Evolutionary conservation across 2,888 invertebrate species (phyloP).

Genomic region (Hipparchia sbordonii): DNA sequence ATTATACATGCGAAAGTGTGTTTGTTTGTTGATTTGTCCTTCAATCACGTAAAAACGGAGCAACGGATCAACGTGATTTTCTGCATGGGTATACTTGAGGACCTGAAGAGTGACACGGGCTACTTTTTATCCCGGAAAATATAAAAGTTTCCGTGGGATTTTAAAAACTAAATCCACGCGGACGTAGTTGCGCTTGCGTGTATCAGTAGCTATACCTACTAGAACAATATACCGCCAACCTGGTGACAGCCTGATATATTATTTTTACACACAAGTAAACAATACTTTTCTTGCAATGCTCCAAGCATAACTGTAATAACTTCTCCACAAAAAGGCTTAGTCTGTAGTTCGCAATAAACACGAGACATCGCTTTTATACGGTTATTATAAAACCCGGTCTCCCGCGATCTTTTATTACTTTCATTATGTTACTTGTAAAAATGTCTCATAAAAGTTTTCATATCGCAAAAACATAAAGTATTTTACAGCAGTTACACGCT

Average conservation of each 20-base stretch:
- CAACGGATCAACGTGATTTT: no score
- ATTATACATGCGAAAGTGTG: no score
- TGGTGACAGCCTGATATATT: background rate
- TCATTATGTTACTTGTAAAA: conserved; percentile 52
- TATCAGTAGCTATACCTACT: no score
- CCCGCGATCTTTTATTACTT: conserved; percentile 51
- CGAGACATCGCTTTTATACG: conserved; percentile 47
- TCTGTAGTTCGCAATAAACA: conserved; percentile 46
- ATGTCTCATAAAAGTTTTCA: conserved; percentile 45
- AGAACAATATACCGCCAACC: no score
- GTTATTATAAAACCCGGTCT: conserved; percentile 51
- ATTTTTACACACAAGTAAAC: background rate
- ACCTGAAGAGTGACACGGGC: no score
- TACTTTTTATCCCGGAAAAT: no score
- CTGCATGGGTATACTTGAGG: no score
- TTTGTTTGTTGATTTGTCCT: no score
- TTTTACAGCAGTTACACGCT: conserved; percentile 1
- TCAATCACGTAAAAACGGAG: no score
- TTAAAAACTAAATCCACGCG: no score
- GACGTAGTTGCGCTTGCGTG: no score
- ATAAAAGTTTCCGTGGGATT: no score
- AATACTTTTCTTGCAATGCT: conserved; percentile 18
- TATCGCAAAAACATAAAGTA: conserved; percentile 21
- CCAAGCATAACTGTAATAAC: conserved; percentile 27
- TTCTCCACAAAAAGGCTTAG: conserved; percentile 36